phyloP scores from a whole-genome alignment of 2,888 invertebrate genomes.

The Myopa tessellatipennis region DNA sequence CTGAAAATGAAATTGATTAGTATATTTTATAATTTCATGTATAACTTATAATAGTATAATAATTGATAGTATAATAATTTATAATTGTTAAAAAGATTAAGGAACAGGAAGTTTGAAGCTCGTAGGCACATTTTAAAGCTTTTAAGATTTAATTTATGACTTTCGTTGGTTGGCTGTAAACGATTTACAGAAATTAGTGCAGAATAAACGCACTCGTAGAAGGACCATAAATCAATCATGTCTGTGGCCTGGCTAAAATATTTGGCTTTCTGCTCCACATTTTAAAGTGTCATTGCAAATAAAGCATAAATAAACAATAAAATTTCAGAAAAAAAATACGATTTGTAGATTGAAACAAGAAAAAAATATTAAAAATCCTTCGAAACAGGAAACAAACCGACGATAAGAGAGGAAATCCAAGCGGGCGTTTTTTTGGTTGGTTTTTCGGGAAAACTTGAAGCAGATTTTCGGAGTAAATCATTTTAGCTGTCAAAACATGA shows the following conservation, averaged over 20 bases:
- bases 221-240: constrained; percentile 7
- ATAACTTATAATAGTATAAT: too few species aligned
- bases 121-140: too few species aligned
- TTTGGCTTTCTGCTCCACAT: neutral
- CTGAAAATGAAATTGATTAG: too few species aligned
- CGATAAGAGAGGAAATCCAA: neutral
- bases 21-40: too few species aligned
- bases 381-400: neutral
- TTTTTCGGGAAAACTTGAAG: neutral
- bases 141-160: too few species aligned
- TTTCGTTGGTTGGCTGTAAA: too few species aligned
- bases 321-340: neutral
- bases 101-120: too few species aligned
- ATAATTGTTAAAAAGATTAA: too few species aligned
- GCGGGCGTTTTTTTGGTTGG: neutral
- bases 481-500: constrained; percentile 25
- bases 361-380: neutral
- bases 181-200: too few species aligned
- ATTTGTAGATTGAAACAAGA: neutral
- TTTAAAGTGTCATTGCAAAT: neutral
- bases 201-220: neutral
- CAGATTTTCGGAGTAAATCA: constrained; percentile 13
- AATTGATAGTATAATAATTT: too few species aligned
- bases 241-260: constrained; percentile 5
- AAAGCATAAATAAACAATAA: neutral